Evolutionary conservation across 1,140 invertebrate genomes (phyloP), one percentile per base, ranked within the genome.

Genomic region (Habropoda laboriosa): DNA sequence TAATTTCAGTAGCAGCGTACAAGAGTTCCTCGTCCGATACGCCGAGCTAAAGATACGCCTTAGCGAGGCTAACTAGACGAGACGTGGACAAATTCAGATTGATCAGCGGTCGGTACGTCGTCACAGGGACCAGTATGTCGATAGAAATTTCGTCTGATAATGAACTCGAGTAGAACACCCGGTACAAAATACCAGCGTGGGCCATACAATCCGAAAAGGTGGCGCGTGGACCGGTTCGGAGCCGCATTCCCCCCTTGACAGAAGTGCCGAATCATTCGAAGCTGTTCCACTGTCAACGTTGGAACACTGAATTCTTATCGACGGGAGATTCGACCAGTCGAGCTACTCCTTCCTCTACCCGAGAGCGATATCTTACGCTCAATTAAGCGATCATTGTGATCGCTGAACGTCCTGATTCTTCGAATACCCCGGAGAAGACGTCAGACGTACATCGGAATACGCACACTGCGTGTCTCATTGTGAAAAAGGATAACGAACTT

Each of bases 341-440:
- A 55, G 38, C 51, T 18, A 66, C 47, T 49, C 61, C 32, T 61
- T 64, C 21, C 42, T 40, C 30, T 77, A 68, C 64, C 18, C 60
- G n/a, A n/a, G n/a, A n/a, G n/a, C 42, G 71, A 84, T 87, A 84
- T 84, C 74, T 60, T 61, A 80, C 70, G 71, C 49, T 86, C 73
- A 82, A 87, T 87, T 86, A 86, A 87, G 68, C 60, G 74, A 42
- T 80, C 76, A 88, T 88, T 88, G 81, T 87, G 45, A n/a, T 49
- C 38, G 40, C 35, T 55, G 8, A 38, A 63, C 10, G 16, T n/a
- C 12, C 55, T 32, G 67, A 67, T 76, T 79, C 70, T 45, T 45
- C 40, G 63, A 42, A 2, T 49, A 5, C 42, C 38, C 13, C 21
- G 12, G 16, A 18, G 10, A 40, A 3, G n/a, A 32, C 3, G 5